Base-by-base conservation (phyloP, 1,140 invertebrate species). In the Anastrepha ludens region DNA sequence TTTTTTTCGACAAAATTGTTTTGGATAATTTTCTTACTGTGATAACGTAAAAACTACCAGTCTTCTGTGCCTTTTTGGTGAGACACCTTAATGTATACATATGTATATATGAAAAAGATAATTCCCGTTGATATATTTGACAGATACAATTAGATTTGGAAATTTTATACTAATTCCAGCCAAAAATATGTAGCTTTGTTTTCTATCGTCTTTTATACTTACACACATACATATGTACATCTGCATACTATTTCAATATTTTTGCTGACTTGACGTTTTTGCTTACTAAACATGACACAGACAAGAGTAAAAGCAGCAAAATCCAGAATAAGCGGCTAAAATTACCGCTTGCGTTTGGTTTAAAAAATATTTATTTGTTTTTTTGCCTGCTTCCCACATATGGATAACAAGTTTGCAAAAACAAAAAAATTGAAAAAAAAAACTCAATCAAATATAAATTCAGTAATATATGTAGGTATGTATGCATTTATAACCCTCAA, bases 51-150 rank as follows among this genome's bases (percentile, higher is more conserved):
- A 29, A 29, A 29, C 29, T 29, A 29, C 29, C 29, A 29, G 29
- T 29, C 0, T 29, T 29, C 29, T 29, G 29, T 29, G 29, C 29
- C 29, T 29, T 29, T 29, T 29, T 29, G 1, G 29, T 29, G 29
- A 29, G 29, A 29, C 1, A 29, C 29, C 29, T 29, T 29, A 29
- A 29, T 29, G 29, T 29, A 29, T 29, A 29, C 29, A 29, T 29
- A n/a, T n/a, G n/a, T n/a, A 29, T 29, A 29, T 29, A 29, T 29
- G 29, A 29, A 29, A 29, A 29, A 29, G 29, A 55, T 55, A 55
- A 81, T 50, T 8, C 74, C 2, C 17, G 17, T 58, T 81, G 74
- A 55, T 81, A 81, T 55, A 81, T 81, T 81, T 81, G 74, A 81
- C 74, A 81, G 47, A 17, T 55, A 29, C 50, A 81, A 81, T 81